Percentiles rank a stretch among this genome's conserved stretches.
Evolutionary conservation across 1,140 invertebrate genomes (phyloP).

Genomic region (Archivesica marissinica): DNA sequence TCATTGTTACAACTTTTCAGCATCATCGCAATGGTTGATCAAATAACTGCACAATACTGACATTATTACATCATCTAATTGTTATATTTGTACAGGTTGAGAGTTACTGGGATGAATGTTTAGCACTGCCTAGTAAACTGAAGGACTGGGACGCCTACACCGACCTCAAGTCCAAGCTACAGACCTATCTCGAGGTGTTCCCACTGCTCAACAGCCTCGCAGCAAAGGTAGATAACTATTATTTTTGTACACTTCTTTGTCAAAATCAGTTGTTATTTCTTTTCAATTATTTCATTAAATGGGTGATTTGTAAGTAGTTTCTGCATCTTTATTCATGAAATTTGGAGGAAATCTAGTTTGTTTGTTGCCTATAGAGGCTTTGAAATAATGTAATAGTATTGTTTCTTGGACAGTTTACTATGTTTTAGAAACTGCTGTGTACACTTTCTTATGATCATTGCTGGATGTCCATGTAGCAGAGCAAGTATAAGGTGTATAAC

Average conservation of each 20-base stretch:
- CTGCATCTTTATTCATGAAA: background rate
- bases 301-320: background rate
- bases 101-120: conserved; percentile 83
- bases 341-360: too few relatives aligned
- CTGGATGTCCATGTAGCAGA: too few relatives aligned
- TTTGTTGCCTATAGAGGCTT: too few relatives aligned
- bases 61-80: too few relatives aligned
- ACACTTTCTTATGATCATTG: too few relatives aligned
- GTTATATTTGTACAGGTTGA: conserved; percentile 80
- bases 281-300: background rate
- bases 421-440: too few relatives aligned
- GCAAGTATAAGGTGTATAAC: too few relatives aligned
- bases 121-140: conserved; percentile 83
- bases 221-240: conserved; percentile 76
- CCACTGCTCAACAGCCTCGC: conserved; percentile 81
- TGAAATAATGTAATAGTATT: too few relatives aligned
- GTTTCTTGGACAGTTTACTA: too few relatives aligned
- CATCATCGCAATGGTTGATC: too few relatives aligned
- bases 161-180: conserved; percentile 81
- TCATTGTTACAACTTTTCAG: too few relatives aligned
- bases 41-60: too few relatives aligned
- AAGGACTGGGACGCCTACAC: conserved; percentile 83
- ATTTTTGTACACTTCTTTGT: background rate
- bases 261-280: background rate
- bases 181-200: conserved; percentile 82